Conservation (phyloP, 2,797 vertebrate genomes). For the Anableps anableps region DNA sequence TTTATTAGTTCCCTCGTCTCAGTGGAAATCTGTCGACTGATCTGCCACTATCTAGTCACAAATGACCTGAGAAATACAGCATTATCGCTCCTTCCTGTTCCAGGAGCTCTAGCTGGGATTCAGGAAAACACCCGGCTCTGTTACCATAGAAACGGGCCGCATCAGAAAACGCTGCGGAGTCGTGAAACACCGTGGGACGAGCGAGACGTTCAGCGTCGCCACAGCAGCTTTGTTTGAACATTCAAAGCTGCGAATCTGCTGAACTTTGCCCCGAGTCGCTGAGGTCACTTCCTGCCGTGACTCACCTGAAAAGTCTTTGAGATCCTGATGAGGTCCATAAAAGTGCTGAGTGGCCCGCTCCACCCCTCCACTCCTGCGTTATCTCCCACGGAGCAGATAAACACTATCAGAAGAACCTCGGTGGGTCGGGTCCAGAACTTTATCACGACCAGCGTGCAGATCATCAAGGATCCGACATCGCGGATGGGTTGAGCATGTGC, state of each 20-base stretch:
- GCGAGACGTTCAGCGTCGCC: neutral
- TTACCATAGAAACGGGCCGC: neutral
- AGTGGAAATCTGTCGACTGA: too few relatives aligned
- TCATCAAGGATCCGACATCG: too few relatives aligned
- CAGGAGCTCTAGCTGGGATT: neutral
- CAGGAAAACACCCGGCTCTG: neutral
- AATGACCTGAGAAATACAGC: too few relatives aligned
- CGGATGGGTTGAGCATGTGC: too few relatives aligned
- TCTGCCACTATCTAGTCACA: too few relatives aligned
- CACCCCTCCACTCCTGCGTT: constrained; percentile 6
- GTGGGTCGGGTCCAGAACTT: neutral
- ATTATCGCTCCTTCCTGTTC: too few relatives aligned
- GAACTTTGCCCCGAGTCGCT: neutral
- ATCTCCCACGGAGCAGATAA: constrained; percentile 2
- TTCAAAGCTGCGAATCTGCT: neutral
- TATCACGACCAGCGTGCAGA: too few relatives aligned
- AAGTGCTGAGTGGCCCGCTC: neutral
- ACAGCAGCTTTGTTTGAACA: neutral
- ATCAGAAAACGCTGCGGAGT: neutral
- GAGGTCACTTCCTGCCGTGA: neutral
- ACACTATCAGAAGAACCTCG: neutral
- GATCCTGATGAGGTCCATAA: neutral
- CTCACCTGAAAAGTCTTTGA: too few relatives aligned
- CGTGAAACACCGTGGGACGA: too few relatives aligned
- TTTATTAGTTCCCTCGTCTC: too few relatives aligned